Evolutionary conservation across 2,888 invertebrate genomes (phyloP).

Genomic region (Tetropium fuscum): DNA sequence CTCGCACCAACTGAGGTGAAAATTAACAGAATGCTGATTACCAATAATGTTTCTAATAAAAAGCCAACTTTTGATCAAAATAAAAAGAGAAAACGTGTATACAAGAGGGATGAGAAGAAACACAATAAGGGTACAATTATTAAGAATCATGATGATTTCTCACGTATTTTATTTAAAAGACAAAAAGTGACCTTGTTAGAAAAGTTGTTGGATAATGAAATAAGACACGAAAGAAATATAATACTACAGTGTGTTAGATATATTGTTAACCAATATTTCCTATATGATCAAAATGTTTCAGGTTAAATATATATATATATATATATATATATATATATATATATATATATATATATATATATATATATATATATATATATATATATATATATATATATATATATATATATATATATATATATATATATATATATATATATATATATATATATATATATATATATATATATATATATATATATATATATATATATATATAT

Average conservation of each 20-base stretch:
- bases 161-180: slow-evolving; percentile 51
- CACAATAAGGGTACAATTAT: slow-evolving; percentile 46
- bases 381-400: too few species aligned
- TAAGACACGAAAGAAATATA: slow-evolving; percentile 87
- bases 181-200: slow-evolving; percentile 73
- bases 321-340: too few species aligned
- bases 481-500: too few species aligned
- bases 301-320: too few species aligned
- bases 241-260: slow-evolving; percentile 88
- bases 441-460: too few species aligned
- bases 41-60: slow-evolving; percentile 5
- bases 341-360: too few species aligned
- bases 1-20: slow-evolving; percentile 67
- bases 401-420: too few species aligned
- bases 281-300: too few species aligned
- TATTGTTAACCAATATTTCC: too few species aligned
- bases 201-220: slow-evolving; percentile 80
- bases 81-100: slow-evolving; percentile 30
- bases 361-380: too few species aligned
- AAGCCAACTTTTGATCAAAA: slow-evolving; percentile 12
- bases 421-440: too few species aligned
- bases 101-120: slow-evolving; percentile 46
- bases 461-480: too few species aligned
- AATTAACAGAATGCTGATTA: slow-evolving; percentile 55
- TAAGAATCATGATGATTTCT: slow-evolving; percentile 38